Conservation (phyloP, 2,888 invertebrate species). For the Phanerotoma sp. region DNA sequence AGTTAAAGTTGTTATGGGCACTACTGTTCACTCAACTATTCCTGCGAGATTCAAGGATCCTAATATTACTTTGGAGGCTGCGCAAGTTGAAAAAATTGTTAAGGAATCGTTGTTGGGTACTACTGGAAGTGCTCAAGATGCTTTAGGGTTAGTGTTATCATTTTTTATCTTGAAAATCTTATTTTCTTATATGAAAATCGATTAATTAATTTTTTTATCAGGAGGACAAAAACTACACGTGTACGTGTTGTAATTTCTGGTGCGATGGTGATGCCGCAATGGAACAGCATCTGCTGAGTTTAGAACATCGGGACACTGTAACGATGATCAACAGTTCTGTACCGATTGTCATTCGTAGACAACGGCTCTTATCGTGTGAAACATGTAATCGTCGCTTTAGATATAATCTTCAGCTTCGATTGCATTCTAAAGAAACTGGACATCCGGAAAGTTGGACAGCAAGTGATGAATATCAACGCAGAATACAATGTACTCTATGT, state of each 20-base stretch:
- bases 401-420: conserved; percentile 73
- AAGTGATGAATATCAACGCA: conserved; percentile 67
- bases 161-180: conserved; percentile 5
- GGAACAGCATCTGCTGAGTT: conserved; percentile 68
- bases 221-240: conserved; percentile 68
- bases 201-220: conserved; percentile 28
- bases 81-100: conserved; percentile 66
- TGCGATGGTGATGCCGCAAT: conserved; percentile 67
- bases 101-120: conserved; percentile 67
- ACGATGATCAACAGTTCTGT: conserved; percentile 77
- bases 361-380: conserved; percentile 65
- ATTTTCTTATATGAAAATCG: conserved; percentile 1
- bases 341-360: conserved; percentile 74
- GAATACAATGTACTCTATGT: conserved; percentile 66
- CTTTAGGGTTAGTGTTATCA: conserved; percentile 56
- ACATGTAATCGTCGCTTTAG: conserved; percentile 71
- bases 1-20: conserved; percentile 67
- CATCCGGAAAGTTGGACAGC: conserved; percentile 61
- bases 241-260: conserved; percentile 73
- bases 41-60: conserved; percentile 64
- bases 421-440: conserved; percentile 62
- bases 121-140: conserved; percentile 65
- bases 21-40: conserved; percentile 73
- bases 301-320: conserved; percentile 72
- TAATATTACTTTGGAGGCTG: conserved; percentile 68